Percentiles rank a stretch among this genome's conserved stretches.
phyloP scores from a whole-genome alignment of 2,888 invertebrate genomes.

The Ornithoptera priamus region DNA sequence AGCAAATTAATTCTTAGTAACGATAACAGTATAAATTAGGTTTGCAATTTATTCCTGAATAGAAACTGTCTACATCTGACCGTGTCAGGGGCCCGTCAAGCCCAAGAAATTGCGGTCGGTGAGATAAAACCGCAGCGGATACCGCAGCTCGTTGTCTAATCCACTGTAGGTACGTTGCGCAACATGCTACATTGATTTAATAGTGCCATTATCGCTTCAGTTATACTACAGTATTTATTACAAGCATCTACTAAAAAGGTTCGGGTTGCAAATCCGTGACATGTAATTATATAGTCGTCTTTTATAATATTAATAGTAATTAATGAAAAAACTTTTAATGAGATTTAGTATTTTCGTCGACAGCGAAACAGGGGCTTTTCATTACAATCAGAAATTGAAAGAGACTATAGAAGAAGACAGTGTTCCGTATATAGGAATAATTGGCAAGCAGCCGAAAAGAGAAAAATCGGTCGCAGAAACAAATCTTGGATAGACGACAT shows the following conservation, averaged over 20 bases:
- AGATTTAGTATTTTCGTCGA: too few relatives aligned
- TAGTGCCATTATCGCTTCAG: conserved; percentile 19
- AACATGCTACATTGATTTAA: conserved; percentile 20
- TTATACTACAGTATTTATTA: conserved; percentile 14
- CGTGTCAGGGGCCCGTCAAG: conserved; percentile 39
- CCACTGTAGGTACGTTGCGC: conserved; percentile 11
- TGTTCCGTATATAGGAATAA: too few relatives aligned
- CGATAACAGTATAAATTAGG: conserved; percentile 14
- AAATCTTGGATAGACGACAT: too few relatives aligned
- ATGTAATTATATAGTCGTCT: not conserved
- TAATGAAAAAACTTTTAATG: too few relatives aligned
- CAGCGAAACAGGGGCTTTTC: too few relatives aligned
- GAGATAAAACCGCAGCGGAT: conserved; percentile 40
- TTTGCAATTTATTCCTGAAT: conserved; percentile 17
- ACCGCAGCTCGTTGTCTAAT: conserved; percentile 19
- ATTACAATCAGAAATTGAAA: too few relatives aligned
- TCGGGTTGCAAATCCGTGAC: not conserved
- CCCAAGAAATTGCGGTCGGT: conserved; percentile 49
- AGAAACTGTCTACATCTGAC: conserved; percentile 24
- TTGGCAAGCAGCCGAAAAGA: too few relatives aligned
- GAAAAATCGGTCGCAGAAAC: too few relatives aligned
- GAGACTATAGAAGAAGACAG: too few relatives aligned
- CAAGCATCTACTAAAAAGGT: not conserved
- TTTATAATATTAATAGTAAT: not conserved
- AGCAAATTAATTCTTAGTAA: conserved; percentile 18